phyloP scores from a whole-genome alignment of 1,140 invertebrate genomes.

The Drosophila ohnishii region DNA sequence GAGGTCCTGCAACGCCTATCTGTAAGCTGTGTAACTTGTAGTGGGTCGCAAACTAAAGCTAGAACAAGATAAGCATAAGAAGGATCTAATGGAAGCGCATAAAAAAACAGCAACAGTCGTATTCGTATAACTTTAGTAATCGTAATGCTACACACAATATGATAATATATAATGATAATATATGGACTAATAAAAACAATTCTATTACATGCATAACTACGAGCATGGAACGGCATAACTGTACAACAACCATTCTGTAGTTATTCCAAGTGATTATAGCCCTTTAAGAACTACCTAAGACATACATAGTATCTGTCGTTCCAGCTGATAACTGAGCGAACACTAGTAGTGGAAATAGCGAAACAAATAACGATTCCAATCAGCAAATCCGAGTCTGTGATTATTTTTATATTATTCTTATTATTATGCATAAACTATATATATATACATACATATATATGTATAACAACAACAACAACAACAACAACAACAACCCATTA shows the following conservation, averaged over 20 bases:
- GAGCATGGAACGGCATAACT: conserved; percentile 34
- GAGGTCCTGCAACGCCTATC: conserved; percentile 22
- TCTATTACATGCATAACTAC: conserved; percentile 35
- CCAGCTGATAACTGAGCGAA: conserved; percentile 13
- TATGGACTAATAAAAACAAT: conserved; percentile 55
- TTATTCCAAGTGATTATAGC: conserved; percentile 55
- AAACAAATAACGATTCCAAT: conserved; percentile 40
- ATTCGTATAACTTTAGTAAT: conserved; percentile 38
- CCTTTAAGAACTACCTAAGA: conserved; percentile 34
- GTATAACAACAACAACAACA: not conserved
- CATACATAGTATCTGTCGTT: not conserved
- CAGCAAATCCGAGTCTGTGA: conserved; percentile 69
- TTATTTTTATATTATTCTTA: conserved; percentile 70
- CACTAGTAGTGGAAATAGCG: conserved; percentile 30
- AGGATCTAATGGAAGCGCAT: conserved; percentile 19
- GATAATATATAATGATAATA: conserved; percentile 43
- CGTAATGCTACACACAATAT: conserved; percentile 46
- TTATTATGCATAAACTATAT: conserved; percentile 53
- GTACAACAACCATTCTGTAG: conserved; percentile 38
- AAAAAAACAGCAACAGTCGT: conserved; percentile 29
- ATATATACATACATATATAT: conserved; percentile 10
- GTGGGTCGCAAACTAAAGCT: not conserved
- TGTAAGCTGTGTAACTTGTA: not conserved
- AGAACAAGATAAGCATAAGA: not conserved
- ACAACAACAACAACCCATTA: conserved; percentile 19